A percentile compares a stretch with the other conserved stretches of the same genome.
Evolutionary conservation across 2,797 vertebrate genomes (phyloP).

Genomic region (Cyclura pinguis): DNA sequence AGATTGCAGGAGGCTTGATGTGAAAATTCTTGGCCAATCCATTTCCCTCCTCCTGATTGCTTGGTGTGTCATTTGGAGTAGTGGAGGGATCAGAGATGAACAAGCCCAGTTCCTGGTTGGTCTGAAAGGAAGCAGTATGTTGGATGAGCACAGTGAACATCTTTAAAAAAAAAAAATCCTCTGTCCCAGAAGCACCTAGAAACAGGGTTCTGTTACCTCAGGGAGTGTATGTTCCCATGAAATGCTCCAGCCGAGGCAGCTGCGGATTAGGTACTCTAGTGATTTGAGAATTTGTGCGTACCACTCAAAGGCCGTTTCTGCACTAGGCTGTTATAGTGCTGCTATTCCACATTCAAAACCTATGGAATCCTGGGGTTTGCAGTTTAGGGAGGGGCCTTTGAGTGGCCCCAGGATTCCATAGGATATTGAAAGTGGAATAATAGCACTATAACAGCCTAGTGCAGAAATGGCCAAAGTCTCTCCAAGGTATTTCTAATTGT

Average conservation of each 20-base stretch:
- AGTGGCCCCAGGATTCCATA: no score
- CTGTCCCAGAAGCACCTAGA: not conserved
- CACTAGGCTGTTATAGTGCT: no score
- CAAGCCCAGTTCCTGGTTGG: not conserved
- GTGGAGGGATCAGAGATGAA: no score
- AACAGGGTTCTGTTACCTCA: not conserved
- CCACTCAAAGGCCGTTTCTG: not conserved
- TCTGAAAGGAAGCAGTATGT: not conserved
- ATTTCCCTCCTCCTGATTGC: not conserved
- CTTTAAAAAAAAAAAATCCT: not conserved
- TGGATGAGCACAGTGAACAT: not conserved
- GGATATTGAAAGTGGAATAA: no score
- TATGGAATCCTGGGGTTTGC: no score
- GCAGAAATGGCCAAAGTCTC: no score
- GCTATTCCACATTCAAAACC: no score
- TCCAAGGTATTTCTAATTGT: not conserved
- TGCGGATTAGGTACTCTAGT: not conserved
- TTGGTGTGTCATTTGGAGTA: not conserved
- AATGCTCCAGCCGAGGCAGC: not conserved
- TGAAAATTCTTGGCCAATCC: not conserved
- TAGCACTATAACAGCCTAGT: no score
- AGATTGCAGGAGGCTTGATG: not conserved
- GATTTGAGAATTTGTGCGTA: not conserved
- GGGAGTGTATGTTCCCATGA: not conserved
- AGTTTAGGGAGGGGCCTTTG: no score